Base-by-base conservation (phyloP, 2,113 vertebrate genomes). In the Sarotherodon lohbergeri region DNA sequence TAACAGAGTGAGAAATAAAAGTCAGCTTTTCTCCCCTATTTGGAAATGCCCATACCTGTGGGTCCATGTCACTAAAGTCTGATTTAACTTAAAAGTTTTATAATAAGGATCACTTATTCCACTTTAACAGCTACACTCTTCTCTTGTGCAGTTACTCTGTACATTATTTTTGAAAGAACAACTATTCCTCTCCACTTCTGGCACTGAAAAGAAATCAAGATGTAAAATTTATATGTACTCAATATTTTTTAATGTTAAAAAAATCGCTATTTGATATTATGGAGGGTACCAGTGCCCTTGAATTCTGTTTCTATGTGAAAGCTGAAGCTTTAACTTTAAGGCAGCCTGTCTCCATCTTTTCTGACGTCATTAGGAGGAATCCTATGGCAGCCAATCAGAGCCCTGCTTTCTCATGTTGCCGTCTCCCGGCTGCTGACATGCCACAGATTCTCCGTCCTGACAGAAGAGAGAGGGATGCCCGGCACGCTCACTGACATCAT, bases 311-410 rank as follows among this genome's bases (percentile, higher is more conserved):
- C 56, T 80, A 52, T 14, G 55, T 78, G 27, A 80, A 57, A 52
- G 46, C 43, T 50, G 55, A 82, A 12, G 88, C 80, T 57, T 29
- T 22, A 54, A 32, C 78, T 84, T 36, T 66, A 2, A 68, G 76
- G 73, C 80, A 82, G 85, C 59, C 63, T 78, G 86, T 84, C 90
- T 91, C 88, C 87, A 56, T 92, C 86, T 87, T 88, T 61, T 34
- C 16, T 91, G 87, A 88, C 50, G 29, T 92, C 92, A 91, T 6
- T 1, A 80, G 71, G 88, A 90, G 90, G 89, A 87, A 89, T 90
- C 81, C 89, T 79, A 39, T 10, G 59, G 43, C 86, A 80, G 86
- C 93, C 92, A 95, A 93, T 94, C 86, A 32, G 43, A 87, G 81
- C 50, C 19, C 81, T 36, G 79, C 19, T 24, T 85, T 68, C 76